Percentiles rank a stretch among this genome's conserved stretches.
These are phyloP conservation scores for Rhadina sibilatrix DNA, from an alignment of 2,113 vertebrate genomes.

Conservation along the genomic window DNA sequence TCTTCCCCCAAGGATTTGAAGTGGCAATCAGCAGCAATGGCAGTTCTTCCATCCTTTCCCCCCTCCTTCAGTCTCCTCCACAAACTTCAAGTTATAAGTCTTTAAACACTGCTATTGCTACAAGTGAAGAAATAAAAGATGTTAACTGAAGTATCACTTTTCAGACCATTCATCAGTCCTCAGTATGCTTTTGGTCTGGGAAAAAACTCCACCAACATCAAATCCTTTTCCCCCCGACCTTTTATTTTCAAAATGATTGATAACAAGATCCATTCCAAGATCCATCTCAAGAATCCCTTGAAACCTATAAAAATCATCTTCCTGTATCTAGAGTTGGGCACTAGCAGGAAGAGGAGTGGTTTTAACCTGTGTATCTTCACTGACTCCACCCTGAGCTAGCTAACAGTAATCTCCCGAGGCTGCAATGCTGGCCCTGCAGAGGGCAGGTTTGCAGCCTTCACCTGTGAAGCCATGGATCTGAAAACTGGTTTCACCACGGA, in stretches of 20 bases:
- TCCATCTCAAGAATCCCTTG: background rate
- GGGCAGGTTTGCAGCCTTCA: background rate
- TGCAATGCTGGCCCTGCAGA: fast-evolving
- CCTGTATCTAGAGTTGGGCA: background rate
- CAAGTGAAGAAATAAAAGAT: background rate
- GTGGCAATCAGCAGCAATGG: background rate
- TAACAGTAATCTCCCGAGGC: background rate
- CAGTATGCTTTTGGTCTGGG: background rate
- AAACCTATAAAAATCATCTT: background rate
- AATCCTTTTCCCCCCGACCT: background rate
- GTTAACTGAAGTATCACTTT: background rate
- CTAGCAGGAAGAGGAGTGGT: background rate
- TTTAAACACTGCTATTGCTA: background rate
- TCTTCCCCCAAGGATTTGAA: background rate
- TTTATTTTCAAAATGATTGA: background rate
- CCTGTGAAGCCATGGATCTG: background rate
- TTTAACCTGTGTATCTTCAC: background rate
- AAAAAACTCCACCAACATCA: background rate
- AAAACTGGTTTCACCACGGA: background rate
- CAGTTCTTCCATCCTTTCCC: background rate
- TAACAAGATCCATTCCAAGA: background rate
- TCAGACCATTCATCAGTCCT: background rate
- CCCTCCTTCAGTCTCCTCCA: background rate
- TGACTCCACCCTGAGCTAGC: background rate
- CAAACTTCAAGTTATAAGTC: background rate